Percentiles rank a stretch among this genome's conserved stretches.
Evolutionary conservation across 2,797 vertebrate genomes (phyloP).

Genomic region (Ficedula albicollis): DNA sequence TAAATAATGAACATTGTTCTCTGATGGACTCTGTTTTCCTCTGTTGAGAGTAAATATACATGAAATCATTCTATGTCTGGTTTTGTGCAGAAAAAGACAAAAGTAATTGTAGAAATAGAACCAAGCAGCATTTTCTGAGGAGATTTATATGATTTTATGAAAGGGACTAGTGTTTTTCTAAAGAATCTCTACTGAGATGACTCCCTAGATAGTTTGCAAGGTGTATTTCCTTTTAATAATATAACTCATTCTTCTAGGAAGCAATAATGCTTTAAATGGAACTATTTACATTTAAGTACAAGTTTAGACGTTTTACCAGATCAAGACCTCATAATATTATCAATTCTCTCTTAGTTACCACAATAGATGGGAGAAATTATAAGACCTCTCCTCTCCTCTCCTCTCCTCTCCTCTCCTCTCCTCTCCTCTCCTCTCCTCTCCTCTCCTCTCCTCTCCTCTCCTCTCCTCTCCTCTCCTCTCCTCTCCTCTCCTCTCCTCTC

Average conservation of each 20-base stretch:
- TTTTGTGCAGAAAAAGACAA: neutral
- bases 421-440: too few species aligned
- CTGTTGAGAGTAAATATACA: neutral
- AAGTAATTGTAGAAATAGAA: neutral
- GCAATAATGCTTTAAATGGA: neutral
- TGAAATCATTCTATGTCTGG: neutral
- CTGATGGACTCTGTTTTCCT: neutral
- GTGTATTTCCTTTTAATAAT: neutral
- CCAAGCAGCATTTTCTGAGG: neutral
- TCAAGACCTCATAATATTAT: neutral
- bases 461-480: neutral
- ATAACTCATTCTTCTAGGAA: neutral
- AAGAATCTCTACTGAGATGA: neutral
- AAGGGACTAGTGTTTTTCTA: neutral
- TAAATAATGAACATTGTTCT: neutral
- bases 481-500: neutral
- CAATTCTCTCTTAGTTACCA: neutral
- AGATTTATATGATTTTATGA: neutral
- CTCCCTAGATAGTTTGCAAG: neutral
- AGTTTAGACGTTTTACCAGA: neutral
- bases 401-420: too few species aligned
- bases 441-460: neutral
- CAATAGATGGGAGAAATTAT: neutral
- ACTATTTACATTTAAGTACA: neutral
- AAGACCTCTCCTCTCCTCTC: neutral